Conservation (phyloP, 2,888 invertebrate genomes). For the Ommatoiulus sabulosus region DNA sequence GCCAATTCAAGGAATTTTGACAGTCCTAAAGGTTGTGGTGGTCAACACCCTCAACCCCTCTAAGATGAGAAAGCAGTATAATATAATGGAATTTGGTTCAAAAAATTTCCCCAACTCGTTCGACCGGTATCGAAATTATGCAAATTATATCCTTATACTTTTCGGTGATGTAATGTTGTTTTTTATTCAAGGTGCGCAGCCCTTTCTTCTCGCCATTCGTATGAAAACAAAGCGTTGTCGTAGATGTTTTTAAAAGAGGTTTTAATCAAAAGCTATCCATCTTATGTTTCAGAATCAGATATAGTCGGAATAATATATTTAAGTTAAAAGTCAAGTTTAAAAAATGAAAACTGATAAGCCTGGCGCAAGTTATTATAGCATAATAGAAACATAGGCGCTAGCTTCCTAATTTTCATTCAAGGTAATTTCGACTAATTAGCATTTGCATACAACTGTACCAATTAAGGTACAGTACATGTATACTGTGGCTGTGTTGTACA, state of each 20-base stretch:
- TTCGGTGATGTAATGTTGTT: neutral
- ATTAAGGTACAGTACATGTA: neutral
- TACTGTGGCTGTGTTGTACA: no score
- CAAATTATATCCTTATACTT: neutral
- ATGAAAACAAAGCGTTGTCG: neutral
- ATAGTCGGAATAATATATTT: neutral
- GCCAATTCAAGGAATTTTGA: neutral
- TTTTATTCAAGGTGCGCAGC: neutral
- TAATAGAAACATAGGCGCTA: neutral
- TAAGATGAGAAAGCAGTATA: neutral
- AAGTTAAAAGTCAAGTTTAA: neutral
- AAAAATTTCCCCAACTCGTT: conserved; percentile 20
- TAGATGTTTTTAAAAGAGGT: neutral
- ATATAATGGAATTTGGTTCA: neutral
- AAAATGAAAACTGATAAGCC: neutral
- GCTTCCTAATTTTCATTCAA: neutral
- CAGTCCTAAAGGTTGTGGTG: neutral
- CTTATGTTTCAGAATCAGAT: neutral
- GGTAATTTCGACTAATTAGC: neutral
- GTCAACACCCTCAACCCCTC: neutral
- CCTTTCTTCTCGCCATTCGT: neutral
- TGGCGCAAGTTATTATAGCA: neutral
- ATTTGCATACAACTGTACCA: neutral
- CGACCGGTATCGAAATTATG: neutral
- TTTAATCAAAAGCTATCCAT: neutral